Conservation (phyloP, 2,888 invertebrate genomes). For the Athripsodes cinereus region DNA sequence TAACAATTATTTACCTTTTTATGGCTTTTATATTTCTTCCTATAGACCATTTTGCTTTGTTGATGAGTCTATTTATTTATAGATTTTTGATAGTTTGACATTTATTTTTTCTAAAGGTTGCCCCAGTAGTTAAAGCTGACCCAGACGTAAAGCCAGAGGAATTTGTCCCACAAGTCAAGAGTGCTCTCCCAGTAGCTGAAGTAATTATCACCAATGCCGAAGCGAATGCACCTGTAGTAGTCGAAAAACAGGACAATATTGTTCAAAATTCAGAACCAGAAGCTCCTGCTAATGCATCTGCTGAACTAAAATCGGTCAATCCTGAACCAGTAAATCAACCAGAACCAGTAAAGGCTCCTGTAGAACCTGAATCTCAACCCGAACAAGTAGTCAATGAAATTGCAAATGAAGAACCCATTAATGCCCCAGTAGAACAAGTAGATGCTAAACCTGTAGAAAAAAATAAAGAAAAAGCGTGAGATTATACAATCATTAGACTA, state of each 20-base stretch:
- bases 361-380: neutral
- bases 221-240: neutral
- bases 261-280: neutral
- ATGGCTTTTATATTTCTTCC: too few relatives aligned
- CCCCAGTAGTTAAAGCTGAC: constrained; percentile 22
- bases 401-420: neutral
- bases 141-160: constrained; percentile 23
- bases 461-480: neutral
- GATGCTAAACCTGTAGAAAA: constrained; percentile 14
- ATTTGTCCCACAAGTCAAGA: constrained; percentile 32
- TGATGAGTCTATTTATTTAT: too few relatives aligned
- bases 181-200: constrained; percentile 34
- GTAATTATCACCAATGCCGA: constrained; percentile 17
- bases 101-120: constrained; percentile 3
- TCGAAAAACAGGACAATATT: neutral
- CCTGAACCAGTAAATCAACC: constrained; percentile 4
- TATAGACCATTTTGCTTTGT: too few relatives aligned
- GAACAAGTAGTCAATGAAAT: constrained; percentile 3
- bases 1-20: too few relatives aligned
- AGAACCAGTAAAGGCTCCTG: constrained; percentile 12
- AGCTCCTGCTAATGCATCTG: neutral
- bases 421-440: neutral
- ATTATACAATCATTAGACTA: neutral
- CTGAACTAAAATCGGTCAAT: neutral
- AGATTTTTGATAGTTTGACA: neutral